Evolutionary conservation across 1,140 invertebrate species (phyloP).

Genomic region (Brachionus koreanus): DNA sequence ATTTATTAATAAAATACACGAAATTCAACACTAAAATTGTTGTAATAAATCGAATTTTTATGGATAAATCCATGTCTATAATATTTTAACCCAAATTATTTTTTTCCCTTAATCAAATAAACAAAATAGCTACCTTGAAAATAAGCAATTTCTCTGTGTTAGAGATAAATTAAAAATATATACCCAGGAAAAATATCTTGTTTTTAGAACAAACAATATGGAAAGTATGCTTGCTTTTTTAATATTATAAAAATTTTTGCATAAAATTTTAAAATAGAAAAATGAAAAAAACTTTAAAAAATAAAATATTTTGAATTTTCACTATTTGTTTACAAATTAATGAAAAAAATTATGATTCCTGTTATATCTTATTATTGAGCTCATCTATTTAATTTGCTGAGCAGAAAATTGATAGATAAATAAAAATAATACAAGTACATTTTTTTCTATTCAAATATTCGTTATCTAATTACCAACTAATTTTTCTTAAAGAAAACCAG

Average conservation of each 20-base stretch:
- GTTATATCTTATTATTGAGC: not conserved
- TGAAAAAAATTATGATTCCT: not conserved
- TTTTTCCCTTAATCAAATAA: not conserved
- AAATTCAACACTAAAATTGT: not conserved
- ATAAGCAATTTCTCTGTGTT: not conserved
- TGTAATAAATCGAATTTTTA: not conserved
- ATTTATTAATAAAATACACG: not conserved
- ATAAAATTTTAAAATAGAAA: too few species aligned
- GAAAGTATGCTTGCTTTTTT: not conserved
- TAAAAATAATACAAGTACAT: not conserved
- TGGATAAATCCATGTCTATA: not conserved
- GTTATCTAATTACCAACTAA: not conserved
- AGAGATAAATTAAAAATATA: not conserved
- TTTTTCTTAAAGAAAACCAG: too few species aligned
- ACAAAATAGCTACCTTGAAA: not conserved
- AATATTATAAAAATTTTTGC: not conserved
- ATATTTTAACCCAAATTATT: not conserved
- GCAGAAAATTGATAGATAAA: not conserved
- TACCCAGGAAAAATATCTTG: not conserved
- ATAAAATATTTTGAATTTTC: not conserved
- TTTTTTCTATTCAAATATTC: not conserved
- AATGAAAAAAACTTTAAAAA: not conserved
- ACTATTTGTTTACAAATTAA: not conserved
- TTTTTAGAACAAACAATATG: not conserved
- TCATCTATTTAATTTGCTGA: not conserved